These are phyloP conservation scores for Azorinus chamasolen DNA, from an alignment of 2,888 invertebrate species.

Conservation along the genomic window DNA sequence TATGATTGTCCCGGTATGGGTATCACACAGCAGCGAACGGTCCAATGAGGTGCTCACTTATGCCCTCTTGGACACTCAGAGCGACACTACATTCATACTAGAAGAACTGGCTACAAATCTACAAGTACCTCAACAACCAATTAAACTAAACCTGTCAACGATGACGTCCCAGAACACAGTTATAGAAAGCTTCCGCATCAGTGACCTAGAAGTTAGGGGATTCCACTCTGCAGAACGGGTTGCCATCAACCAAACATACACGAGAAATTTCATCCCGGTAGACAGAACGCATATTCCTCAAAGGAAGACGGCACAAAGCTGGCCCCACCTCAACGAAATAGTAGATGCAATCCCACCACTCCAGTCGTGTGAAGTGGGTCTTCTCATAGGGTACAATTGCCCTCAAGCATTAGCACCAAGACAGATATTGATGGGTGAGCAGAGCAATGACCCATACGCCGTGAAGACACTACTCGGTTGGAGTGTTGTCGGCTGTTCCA, in stretches of 20 bases:
- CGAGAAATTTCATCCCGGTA: constrained; percentile 51
- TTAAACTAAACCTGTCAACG: no score
- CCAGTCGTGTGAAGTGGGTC: no score
- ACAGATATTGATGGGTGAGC: no score
- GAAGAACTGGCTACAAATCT: constrained; percentile 24
- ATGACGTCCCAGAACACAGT: constrained; percentile 27
- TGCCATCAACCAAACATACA: constrained; percentile 33
- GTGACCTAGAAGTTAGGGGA: constrained; percentile 25
- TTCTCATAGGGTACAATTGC: constrained; percentile 54
- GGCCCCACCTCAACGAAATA: constrained; percentile 34
- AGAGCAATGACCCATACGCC: no score
- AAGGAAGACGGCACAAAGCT: no score
- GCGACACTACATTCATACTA: constrained; percentile 46
- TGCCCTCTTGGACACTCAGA: constrained; percentile 56
- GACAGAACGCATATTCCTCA: constrained; percentile 40
- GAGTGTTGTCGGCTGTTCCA: no score
- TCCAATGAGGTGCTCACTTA: no score
- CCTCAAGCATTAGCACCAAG: constrained; percentile 52
- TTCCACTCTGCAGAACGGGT: constrained; percentile 15
- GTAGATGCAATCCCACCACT: no score
- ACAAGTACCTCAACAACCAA: background rate
- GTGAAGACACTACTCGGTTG: no score
- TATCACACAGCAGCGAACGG: constrained; percentile 9
- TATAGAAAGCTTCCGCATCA: constrained; percentile 31
- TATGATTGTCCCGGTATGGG: constrained; percentile 38